Evolutionary conservation across 2,113 vertebrate species (phyloP).

Genomic region (Connochaetes taurinus): DNA sequence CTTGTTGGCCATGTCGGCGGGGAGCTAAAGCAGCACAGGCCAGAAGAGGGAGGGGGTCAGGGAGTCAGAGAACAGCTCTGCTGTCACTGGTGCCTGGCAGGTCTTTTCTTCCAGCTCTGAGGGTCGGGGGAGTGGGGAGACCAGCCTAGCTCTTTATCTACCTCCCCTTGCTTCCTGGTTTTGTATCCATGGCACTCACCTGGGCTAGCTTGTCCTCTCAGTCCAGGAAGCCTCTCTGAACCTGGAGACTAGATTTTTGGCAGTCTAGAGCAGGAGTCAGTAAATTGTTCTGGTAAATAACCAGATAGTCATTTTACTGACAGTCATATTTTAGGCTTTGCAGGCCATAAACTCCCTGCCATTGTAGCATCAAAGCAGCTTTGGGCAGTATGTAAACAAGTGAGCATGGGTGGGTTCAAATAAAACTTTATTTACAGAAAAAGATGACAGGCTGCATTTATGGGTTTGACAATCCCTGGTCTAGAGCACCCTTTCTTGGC

Average conservation of each 20-base stretch:
- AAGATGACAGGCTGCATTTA: neutral
- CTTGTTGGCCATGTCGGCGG: constrained; percentile 91
- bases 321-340: neutral
- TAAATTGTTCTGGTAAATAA: neutral
- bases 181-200: neutral
- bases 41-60: neutral
- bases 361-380: neutral
- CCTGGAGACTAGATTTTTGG: neutral
- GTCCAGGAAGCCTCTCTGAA: neutral
- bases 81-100: neutral
- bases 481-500: neutral
- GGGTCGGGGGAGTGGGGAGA: neutral
- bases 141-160: too few relatives aligned
- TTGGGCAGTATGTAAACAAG: neutral
- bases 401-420: neutral
- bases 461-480: neutral
- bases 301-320: neutral
- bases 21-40: constrained; percentile 37
- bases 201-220: neutral
- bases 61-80: neutral
- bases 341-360: neutral
- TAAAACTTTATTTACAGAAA: neutral
- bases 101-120: neutral
- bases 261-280: neutral
- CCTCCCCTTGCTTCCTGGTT: neutral